Percentiles rank a stretch among this genome's conserved stretches.
Conservation (phyloP, 53 echinoderm and acorn worm genomes). For the Antedon mediterranea region DNA sequence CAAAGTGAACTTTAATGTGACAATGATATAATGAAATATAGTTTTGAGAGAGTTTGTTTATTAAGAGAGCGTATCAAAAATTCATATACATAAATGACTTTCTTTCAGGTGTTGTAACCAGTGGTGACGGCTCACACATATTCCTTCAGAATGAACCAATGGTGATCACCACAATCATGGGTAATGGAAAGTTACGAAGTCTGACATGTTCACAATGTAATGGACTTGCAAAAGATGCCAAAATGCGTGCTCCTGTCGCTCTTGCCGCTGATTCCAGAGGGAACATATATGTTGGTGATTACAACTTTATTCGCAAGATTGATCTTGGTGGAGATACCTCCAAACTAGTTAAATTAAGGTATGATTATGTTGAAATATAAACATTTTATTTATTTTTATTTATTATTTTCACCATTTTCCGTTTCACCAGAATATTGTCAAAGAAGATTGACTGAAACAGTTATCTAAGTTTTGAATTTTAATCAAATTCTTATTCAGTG, state of each 20-base stretch:
- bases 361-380: too few relatives aligned
- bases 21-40: too few relatives aligned
- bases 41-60: not conserved
- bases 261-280: constrained; percentile 64
- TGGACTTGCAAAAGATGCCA: constrained; percentile 65
- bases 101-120: constrained; percentile 39
- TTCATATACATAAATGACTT: not conserved
- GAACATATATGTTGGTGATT: constrained; percentile 76
- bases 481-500: too few relatives aligned
- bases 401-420: too few relatives aligned
- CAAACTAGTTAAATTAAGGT: constrained; percentile 59
- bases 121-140: constrained; percentile 59
- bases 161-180: constrained; percentile 71
- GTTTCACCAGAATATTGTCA: too few relatives aligned
- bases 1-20: too few relatives aligned
- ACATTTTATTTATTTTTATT: too few relatives aligned
- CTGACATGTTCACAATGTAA: constrained; percentile 53
- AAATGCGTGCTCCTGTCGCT: constrained; percentile 78
- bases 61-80: not conserved
- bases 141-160: constrained; percentile 46
- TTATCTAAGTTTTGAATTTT: too few relatives aligned
- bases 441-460: too few relatives aligned
- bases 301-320: constrained; percentile 58
- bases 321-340: constrained; percentile 68
- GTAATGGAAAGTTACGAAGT: constrained; percentile 60